phyloP scores from a whole-genome alignment of 1,140 invertebrate species.

The Phenacoccus solenopsis region DNA sequence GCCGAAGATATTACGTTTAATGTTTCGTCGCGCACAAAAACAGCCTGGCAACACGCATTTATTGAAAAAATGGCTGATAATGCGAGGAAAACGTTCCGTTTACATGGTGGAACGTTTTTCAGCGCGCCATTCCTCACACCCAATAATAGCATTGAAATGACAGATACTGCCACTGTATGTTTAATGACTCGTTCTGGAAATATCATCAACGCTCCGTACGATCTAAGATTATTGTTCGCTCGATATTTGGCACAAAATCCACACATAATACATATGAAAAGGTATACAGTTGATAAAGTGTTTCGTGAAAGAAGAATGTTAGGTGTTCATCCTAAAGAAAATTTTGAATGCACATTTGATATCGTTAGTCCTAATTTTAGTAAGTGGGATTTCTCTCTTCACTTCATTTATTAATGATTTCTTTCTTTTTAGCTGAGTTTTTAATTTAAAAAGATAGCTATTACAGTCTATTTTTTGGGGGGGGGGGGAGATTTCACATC shows the following conservation, averaged over 20 bases:
- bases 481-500: too few species aligned
- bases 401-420: too few species aligned
- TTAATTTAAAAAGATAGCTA: too few species aligned
- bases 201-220: conserved; percentile 29
- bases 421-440: too few species aligned
- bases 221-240: conserved; percentile 56
- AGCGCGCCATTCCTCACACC: conserved; percentile 64
- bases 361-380: conserved; percentile 62
- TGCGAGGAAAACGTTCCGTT: conserved; percentile 52
- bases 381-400: conserved; percentile 27
- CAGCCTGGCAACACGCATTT: conserved; percentile 20
- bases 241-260: conserved; percentile 69
- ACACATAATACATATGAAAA: conserved; percentile 54
- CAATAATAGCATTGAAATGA: conserved; percentile 41
- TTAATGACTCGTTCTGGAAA: conserved; percentile 60
- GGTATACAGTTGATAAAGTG: conserved; percentile 75
- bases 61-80: conserved; percentile 28
- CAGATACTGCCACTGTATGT: conserved; percentile 50
- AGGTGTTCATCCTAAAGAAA: conserved; percentile 75
- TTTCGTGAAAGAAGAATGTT: conserved; percentile 69
- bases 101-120: conserved; percentile 62
- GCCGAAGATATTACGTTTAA: conserved; percentile 65
- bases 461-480: too few species aligned
- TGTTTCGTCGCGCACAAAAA: conserved; percentile 39
- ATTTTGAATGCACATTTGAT: conserved; percentile 86